Percentiles rank a stretch among this genome's conserved stretches.
phyloP scores from a whole-genome alignment of 1,140 invertebrate genomes.

The Ericerus pela region DNA sequence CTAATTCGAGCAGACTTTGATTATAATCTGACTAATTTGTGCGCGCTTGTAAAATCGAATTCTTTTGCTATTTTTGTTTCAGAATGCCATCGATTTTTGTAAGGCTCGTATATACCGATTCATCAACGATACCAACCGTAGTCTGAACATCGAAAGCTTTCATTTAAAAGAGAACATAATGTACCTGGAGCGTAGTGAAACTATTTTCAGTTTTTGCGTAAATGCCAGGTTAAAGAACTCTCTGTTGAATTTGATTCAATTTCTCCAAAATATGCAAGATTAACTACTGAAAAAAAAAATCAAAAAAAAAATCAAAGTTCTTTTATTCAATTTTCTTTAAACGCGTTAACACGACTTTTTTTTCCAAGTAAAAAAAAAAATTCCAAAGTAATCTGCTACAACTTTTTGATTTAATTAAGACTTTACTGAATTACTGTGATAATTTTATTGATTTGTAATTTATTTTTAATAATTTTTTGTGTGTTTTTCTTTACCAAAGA shows the following conservation, averaged over 20 bases:
- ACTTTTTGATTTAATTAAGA: too few relatives aligned
- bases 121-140: not conserved
- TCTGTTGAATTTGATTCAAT: not conserved
- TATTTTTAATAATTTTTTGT: too few relatives aligned
- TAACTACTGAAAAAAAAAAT: too few relatives aligned
- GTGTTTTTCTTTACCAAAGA: too few relatives aligned
- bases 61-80: not conserved
- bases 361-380: too few relatives aligned
- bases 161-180: not conserved
- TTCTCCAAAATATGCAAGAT: not conserved
- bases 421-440: too few relatives aligned
- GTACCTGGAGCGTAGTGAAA: not conserved
- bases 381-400: too few relatives aligned
- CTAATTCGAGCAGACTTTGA: not conserved
- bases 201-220: not conserved
- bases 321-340: too few relatives aligned
- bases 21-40: not conserved
- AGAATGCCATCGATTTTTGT: not conserved
- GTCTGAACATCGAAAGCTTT: not conserved
- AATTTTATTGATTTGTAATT: too few relatives aligned
- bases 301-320: too few relatives aligned
- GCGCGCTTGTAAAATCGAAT: too few relatives aligned
- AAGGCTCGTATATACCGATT: not conserved
- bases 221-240: not conserved
- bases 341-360: too few relatives aligned